Evolutionary conservation across 2,797 vertebrate species (phyloP).

Genomic region (Acanthornis magna): DNA sequence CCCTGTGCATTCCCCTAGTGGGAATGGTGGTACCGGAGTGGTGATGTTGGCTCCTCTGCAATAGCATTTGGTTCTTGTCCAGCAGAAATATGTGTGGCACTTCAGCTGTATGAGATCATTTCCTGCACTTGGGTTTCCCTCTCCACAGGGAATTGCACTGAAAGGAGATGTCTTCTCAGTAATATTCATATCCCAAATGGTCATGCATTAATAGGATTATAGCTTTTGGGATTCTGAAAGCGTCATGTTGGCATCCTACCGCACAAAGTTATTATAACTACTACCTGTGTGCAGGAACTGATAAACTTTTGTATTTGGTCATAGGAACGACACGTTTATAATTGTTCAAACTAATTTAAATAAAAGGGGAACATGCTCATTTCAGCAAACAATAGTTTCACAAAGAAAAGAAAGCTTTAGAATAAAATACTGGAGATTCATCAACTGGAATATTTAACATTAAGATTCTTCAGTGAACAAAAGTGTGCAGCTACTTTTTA

Average conservation of each 20-base stretch:
- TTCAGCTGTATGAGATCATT: neutral
- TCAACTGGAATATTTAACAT: neutral
- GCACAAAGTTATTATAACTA: neutral
- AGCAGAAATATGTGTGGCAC: neutral
- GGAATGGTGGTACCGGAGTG: neutral
- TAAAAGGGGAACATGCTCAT: neutral
- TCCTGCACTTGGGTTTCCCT: neutral
- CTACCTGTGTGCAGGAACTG: neutral
- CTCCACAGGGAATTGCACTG: neutral
- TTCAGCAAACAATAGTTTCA: neutral
- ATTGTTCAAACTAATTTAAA: neutral
- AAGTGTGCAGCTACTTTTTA: neutral
- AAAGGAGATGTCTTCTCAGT: constrained; percentile 11
- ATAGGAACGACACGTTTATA: neutral
- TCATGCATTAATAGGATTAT: constrained; percentile 10
- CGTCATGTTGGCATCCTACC: neutral
- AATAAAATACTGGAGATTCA: neutral
- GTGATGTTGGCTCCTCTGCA: neutral
- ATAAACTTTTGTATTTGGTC: constrained; percentile 17
- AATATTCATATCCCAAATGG: constrained; percentile 1
- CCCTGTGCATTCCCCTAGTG: neutral
- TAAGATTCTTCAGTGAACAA: neutral
- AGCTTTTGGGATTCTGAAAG: constrained; percentile 14
- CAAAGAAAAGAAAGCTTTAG: neutral
- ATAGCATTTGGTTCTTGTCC: neutral